Base-by-base conservation (phyloP, 2,113 vertebrate species). In the Hucho hucho region DNA sequence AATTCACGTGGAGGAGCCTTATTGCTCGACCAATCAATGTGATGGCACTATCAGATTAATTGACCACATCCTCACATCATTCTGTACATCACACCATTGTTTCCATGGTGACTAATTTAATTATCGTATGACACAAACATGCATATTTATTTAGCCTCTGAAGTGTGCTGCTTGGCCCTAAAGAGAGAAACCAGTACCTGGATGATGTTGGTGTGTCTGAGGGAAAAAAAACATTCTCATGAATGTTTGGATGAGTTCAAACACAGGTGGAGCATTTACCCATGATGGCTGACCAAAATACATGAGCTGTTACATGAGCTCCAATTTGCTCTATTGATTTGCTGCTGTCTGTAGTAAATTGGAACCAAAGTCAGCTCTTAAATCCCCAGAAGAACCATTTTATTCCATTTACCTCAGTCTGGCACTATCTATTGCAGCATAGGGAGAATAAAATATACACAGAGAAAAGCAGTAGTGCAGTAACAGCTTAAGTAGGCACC, bases 331-430 rank as follows among this genome's bases (percentile, higher is more conserved):
- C 29, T 80, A 89, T 84, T 76, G 84, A 86, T 75, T 82, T 83
- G 68, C 80, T 81, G 84, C 80, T 79, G 73, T 69, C 46, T 73
- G 26, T 37, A 78, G 85, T 88, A 83, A 85, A 59, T 88, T 75
- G 72, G 65, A 79, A 59, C 87, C 73, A 74, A 65, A 79, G 84
- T 63, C 69, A 37, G 63, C 72, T 83, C 68, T 86, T 82, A 80
- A 82, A 83, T 83, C 74, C 75, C 12, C 13, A 26, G 69, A 64
- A 77, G 72, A 86, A 68, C 22, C 71, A 83, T 76, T 79, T 73
- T 46, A 61, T 86, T 81, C 61, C 80, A 80, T 84, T 86, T 87
- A 76, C 72, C 75, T 83, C 79, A 24, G 59, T 76, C 67, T 53
- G 53, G 64, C 46, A 74, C 78, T 43, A 43, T 43, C 37, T 43